Conservation (phyloP, 2,888 invertebrate species). For the Tupiocoris notatus region DNA sequence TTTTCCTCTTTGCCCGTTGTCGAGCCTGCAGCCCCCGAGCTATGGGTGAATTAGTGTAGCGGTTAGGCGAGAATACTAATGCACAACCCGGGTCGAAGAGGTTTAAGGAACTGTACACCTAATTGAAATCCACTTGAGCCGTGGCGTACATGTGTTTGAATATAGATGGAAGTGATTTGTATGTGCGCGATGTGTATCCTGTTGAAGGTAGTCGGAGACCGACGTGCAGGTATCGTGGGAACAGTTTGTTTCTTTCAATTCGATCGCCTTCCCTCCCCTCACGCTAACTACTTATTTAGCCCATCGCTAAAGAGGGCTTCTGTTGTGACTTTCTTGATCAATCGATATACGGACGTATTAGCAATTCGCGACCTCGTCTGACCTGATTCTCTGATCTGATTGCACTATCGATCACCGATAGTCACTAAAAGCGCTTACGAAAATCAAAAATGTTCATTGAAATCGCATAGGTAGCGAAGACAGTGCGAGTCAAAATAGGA, state of each 20-base stretch:
- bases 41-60: slow-evolving; percentile 34
- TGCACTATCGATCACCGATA: neutral
- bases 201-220: slow-evolving; percentile 23
- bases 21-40: neutral
- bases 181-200: slow-evolving; percentile 44
- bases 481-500: too few relatives aligned
- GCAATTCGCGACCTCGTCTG: neutral
- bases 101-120: slow-evolving; percentile 45
- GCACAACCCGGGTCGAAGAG: slow-evolving; percentile 24
- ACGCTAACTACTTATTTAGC: neutral
- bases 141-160: slow-evolving; percentile 47
- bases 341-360: neutral
- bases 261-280: neutral
- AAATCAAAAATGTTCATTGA: too few relatives aligned
- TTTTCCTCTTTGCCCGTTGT: neutral
- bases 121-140: slow-evolving; percentile 46
- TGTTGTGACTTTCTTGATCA: neutral
- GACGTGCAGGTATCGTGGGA: slow-evolving; percentile 46
- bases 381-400: neutral
- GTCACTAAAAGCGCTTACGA: too few relatives aligned
- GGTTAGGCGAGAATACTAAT: slow-evolving; percentile 41
- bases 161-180: slow-evolving; percentile 47
- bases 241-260: slow-evolving; percentile 14
- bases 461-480: too few relatives aligned
- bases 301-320: neutral